phyloP scores from a whole-genome alignment of 2,113 vertebrate genomes.

The Gracilinanus agilis region DNA sequence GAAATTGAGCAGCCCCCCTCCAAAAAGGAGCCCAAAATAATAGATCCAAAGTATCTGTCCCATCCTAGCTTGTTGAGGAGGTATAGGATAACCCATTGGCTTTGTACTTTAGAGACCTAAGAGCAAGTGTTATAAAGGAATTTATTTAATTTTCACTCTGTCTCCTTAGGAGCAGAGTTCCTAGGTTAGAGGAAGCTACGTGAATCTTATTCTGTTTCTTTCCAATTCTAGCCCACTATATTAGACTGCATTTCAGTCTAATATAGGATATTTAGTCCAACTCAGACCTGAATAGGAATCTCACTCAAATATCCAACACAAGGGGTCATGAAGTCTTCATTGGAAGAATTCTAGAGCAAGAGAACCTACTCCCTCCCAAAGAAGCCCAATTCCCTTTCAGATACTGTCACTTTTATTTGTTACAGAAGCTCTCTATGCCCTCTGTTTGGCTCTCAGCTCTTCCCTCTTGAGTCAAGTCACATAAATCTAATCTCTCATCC shows the following conservation, averaged over 20 bases:
- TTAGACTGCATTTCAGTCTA: background rate
- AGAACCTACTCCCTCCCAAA: background rate
- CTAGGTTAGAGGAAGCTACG: no score
- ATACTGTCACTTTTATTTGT: background rate
- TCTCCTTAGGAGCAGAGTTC: no score
- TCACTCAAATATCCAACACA: background rate
- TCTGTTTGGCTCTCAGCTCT: background rate
- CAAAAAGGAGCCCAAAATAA: no score
- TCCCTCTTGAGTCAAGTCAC: background rate
- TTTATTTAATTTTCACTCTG: no score
- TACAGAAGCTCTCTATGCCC: background rate
- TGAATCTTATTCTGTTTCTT: no score
- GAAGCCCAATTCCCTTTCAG: background rate
- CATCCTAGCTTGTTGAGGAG: no score
- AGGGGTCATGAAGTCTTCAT: background rate
- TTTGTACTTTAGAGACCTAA: no score
- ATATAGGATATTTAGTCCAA: background rate
- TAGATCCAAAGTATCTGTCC: no score
- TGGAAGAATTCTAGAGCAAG: background rate
- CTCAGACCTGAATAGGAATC: background rate
- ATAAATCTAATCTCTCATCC: background rate
- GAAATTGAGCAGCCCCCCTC: no score
- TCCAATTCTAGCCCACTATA: background rate
- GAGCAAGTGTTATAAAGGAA: no score
- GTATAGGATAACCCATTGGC: no score